Base-by-base conservation (phyloP, 2,888 invertebrate genomes). In the Drosophila falleni region DNA sequence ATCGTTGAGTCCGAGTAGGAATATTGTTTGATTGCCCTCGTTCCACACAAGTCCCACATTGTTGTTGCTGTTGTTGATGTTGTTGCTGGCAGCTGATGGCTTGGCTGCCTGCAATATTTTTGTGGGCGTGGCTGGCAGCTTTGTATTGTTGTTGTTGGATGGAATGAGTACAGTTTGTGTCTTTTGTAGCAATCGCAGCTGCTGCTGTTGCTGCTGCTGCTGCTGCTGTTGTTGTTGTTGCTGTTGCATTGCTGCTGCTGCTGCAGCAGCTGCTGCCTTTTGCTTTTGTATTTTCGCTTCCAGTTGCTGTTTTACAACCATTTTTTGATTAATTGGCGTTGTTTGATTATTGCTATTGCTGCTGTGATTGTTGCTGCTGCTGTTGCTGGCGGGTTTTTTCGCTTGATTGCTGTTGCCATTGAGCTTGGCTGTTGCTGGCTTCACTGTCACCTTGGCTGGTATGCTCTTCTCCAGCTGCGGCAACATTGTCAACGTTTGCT, bases 201-300 rank as follows among this genome's bases (percentile, higher is more conserved):
- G 88, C 8, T 87, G 86, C 53, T 92, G 90, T n/a, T 79, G 78
- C 1, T 78, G 78, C 6, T 71, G 87, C 11, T 75, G 77, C 13
- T 85, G 87, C 83, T 92, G 87, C 15, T 83, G 86, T 85, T 80
- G 70, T 8, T 29, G 29, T 1, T 29, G 29, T 6, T 29, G 29
- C 29, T 29, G 29, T 8, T 29, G 29, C 11, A 83, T n/a, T 75
- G 89, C 50, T 79, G 78, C 4, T 77, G 78, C 9, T 71, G 86
- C 19, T 74, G 90, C 90, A 16, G 91, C 91, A 6, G 92, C 92
- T 39, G 92, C 92, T 39, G 92, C 92, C 65, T 92, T 92, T 53
- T 93, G 92, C 73, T 93, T 95, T 80, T 95, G 95, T 83, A 94
- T 94, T 84, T 95, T 96, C 66, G 96, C 96, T 89, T 96, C 96